These are phyloP conservation scores for Coleophora deauratella DNA, from an alignment of 2,888 invertebrate genomes.

Conservation along the genomic window DNA sequence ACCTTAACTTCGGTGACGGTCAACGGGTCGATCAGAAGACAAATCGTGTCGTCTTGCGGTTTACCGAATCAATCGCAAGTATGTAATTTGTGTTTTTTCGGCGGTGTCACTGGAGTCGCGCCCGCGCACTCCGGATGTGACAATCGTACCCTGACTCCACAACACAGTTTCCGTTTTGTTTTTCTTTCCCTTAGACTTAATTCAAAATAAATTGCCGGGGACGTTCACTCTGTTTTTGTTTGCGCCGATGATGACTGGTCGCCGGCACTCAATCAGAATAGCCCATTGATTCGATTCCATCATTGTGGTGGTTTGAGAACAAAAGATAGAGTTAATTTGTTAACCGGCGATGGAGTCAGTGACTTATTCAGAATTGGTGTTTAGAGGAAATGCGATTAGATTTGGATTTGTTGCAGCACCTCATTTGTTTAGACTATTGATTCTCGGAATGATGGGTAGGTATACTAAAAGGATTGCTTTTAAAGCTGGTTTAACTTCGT, in stretches of 20 bases:
- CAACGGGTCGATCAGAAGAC: slow-evolving; percentile 28
- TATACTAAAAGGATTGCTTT: no score
- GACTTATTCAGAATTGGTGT: slow-evolving; percentile 24
- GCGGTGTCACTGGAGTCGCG: slow-evolving; percentile 18
- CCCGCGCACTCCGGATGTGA: slow-evolving; percentile 45
- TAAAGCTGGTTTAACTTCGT: no score
- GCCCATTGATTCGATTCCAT: slow-evolving; percentile 28
- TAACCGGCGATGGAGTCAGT: slow-evolving; percentile 25
- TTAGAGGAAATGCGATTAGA: slow-evolving; percentile 35
- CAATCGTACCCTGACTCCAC: slow-evolving; percentile 27
- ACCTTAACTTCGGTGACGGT: not conserved
- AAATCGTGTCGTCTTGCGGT: slow-evolving; percentile 42
- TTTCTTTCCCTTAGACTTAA: slow-evolving; percentile 35
- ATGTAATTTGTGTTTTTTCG: slow-evolving; percentile 17
- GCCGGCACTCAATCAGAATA: slow-evolving; percentile 20
- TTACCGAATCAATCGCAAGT: slow-evolving; percentile 44
- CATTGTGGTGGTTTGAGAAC: slow-evolving; percentile 25
- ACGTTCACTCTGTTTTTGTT: slow-evolving; percentile 40
- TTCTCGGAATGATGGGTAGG: no score
- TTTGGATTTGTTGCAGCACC: slow-evolving; percentile 18
- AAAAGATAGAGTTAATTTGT: slow-evolving; percentile 36
- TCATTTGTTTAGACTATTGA: no score
- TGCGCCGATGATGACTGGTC: slow-evolving; percentile 19
- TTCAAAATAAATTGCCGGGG: slow-evolving; percentile 54
- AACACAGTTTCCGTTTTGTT: slow-evolving; percentile 32